Evolutionary conservation across 1,140 invertebrate species (phyloP).

Genomic region (Pseudobourletiella spinata): DNA sequence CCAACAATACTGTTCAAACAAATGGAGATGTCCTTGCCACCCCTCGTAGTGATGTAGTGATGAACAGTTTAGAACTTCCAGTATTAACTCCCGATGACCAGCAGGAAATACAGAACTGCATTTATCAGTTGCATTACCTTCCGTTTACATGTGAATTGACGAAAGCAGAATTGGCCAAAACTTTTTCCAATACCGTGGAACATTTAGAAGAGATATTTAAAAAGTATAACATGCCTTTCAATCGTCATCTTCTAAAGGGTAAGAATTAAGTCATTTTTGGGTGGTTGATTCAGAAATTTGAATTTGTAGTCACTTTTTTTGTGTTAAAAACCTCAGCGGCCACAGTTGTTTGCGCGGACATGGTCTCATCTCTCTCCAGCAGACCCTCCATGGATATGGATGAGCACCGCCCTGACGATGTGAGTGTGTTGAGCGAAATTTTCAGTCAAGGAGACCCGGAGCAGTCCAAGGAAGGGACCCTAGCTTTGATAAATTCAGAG

Average conservation of each 20-base stretch:
- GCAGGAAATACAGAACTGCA: slow-evolving; percentile 11
- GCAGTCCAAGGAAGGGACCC: too few relatives aligned
- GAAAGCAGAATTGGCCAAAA: slow-evolving; percentile 4
- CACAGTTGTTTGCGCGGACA: slow-evolving; percentile 12
- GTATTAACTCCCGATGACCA: slow-evolving; percentile 23
- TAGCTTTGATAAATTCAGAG: neutral
- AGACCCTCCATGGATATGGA: slow-evolving; percentile 5
- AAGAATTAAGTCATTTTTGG: neutral
- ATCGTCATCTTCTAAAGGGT: slow-evolving; percentile 16
- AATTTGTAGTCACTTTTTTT: too few relatives aligned
- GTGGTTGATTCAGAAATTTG: too few relatives aligned
- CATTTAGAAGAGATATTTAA: slow-evolving; percentile 13
- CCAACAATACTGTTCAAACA: too few relatives aligned
- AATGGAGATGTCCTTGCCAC: too few relatives aligned
- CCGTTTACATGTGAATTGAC: slow-evolving; percentile 22
- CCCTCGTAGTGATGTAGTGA: too few relatives aligned
- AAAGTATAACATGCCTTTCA: slow-evolving; percentile 20
- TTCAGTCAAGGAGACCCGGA: neutral
- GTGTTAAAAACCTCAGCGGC: too few relatives aligned
- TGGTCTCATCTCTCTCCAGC: slow-evolving; percentile 8
- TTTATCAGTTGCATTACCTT: slow-evolving; percentile 25
- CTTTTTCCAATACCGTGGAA: slow-evolving; percentile 14
- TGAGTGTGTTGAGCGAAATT: neutral
- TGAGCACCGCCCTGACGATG: neutral
- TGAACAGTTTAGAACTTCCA: neutral